A percentile compares a stretch with the other conserved stretches of the same genome.
Conservation (phyloP, 2,888 invertebrate species). For the Leptopilina syphax region DNA sequence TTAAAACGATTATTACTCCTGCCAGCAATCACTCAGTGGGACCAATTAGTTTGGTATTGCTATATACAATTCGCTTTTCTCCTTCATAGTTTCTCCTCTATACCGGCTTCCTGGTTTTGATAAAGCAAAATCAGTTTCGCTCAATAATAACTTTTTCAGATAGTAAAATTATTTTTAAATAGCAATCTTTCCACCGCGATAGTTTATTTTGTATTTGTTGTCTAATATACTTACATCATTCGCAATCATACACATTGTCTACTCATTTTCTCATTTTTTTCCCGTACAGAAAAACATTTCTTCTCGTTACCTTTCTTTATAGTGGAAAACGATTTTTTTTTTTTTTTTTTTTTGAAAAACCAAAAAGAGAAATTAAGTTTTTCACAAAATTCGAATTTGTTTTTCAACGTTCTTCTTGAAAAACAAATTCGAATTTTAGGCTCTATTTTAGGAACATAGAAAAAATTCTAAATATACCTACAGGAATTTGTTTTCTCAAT, state of each 20-base stretch:
- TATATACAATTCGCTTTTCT: constrained; percentile 12
- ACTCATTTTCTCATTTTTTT: no score
- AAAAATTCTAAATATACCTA: not conserved
- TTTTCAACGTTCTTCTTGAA: no score
- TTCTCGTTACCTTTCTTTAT: no score
- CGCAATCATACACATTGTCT: not conserved
- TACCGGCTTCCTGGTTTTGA: constrained; percentile 9
- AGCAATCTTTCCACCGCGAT: not conserved
- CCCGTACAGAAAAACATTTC: no score
- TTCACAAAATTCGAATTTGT: no score
- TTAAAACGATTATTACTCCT: constrained; percentile 6
- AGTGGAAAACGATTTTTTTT: no score
- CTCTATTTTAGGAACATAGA: no score
- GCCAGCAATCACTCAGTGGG: not conserved
- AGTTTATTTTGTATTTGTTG: not conserved
- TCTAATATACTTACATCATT: no score
- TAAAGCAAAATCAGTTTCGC: constrained; percentile 1
- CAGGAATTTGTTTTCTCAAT: not conserved
- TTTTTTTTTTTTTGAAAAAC: no score
- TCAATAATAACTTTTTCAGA: constrained; percentile 1
- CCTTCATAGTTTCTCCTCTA: not conserved
- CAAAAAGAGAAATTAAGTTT: no score
- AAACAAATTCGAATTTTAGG: no score
- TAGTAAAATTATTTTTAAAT: not conserved
- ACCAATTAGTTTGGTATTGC: constrained; percentile 4